Percentiles rank a stretch among this genome's conserved stretches.
These are phyloP conservation scores for Fringilla coelebs DNA, from an alignment of 2,797 vertebrate species.

Conservation along the genomic window DNA sequence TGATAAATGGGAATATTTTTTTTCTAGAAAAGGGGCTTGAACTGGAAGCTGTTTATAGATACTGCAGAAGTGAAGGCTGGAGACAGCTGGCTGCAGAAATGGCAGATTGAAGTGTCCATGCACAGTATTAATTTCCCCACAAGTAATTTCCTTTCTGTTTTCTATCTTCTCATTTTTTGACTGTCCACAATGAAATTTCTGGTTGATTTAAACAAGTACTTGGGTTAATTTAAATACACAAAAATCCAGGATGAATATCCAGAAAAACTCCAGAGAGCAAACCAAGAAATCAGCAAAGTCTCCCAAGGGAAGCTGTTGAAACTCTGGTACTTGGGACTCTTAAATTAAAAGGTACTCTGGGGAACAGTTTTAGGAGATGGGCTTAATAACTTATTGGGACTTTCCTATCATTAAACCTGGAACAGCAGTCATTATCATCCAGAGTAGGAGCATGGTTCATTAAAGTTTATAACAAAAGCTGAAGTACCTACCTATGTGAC, in stretches of 20 bases:
- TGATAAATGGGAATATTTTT: background rate
- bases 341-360: background rate
- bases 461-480: background rate
- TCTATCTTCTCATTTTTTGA: background rate
- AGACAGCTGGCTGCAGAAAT: background rate
- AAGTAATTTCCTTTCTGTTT: background rate
- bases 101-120: accelerated
- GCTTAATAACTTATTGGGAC: background rate
- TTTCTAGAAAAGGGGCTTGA: background rate
- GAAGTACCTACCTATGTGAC: background rate
- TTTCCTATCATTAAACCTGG: background rate
- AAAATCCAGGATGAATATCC: background rate
- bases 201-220: conserved; percentile 5
- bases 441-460: background rate
- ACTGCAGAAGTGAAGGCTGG: background rate
- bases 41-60: background rate
- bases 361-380: conserved; percentile 3
- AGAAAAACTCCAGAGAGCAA: background rate
- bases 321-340: background rate
- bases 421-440: conserved; percentile 9
- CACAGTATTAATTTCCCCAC: background rate
- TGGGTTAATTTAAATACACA: background rate
- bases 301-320: background rate
- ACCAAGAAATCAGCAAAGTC: background rate
- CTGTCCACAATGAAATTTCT: background rate